phyloP scores from a whole-genome alignment of 2,888 invertebrate species.

The Chaetoderma sp. region DNA sequence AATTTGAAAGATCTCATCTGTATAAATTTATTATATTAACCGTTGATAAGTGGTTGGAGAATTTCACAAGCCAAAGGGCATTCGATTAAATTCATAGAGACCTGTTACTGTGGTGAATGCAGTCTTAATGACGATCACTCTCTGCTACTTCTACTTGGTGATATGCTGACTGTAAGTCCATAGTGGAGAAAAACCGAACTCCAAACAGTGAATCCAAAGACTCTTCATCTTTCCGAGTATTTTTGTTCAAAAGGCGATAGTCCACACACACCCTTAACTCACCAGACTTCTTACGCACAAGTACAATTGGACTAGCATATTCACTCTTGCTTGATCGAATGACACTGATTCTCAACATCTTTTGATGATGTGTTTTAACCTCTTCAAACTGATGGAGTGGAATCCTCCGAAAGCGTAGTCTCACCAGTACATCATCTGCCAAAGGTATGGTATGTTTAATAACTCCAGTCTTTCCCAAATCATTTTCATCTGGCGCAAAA shows the following conservation, averaged over 20 bases:
- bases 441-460: slow-evolving; percentile 23
- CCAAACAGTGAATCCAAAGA: slow-evolving; percentile 24
- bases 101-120: slow-evolving; percentile 17
- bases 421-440: slow-evolving; percentile 17
- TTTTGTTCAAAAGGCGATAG: slow-evolving; percentile 31
- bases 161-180: slow-evolving; percentile 25
- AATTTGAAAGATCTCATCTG: too few species aligned
- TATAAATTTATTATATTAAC: slow-evolving; percentile 6
- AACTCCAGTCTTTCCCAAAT: slow-evolving; percentile 24
- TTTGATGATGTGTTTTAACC: slow-evolving; percentile 27
- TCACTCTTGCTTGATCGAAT: slow-evolving; percentile 32
- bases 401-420: slow-evolving; percentile 26
- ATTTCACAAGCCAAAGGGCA: slow-evolving; percentile 22
- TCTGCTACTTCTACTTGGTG: slow-evolving; percentile 15
- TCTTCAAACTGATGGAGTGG: slow-evolving; percentile 29
- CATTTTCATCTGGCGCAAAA: slow-evolving; percentile 18
- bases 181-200: slow-evolving; percentile 13
- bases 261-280: slow-evolving; percentile 33
- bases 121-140: slow-evolving; percentile 13
- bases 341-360: slow-evolving; percentile 26
- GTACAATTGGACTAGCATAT: slow-evolving; percentile 35
- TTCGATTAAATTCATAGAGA: slow-evolving; percentile 14
- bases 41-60: slow-evolving; percentile 7
- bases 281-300: slow-evolving; percentile 32
- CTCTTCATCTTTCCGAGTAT: slow-evolving; percentile 34